Evolutionary conservation across 2,797 vertebrate genomes (phyloP), one percentile per base, ranked within the genome.

Genomic region (Pelobates cultripes): DNA sequence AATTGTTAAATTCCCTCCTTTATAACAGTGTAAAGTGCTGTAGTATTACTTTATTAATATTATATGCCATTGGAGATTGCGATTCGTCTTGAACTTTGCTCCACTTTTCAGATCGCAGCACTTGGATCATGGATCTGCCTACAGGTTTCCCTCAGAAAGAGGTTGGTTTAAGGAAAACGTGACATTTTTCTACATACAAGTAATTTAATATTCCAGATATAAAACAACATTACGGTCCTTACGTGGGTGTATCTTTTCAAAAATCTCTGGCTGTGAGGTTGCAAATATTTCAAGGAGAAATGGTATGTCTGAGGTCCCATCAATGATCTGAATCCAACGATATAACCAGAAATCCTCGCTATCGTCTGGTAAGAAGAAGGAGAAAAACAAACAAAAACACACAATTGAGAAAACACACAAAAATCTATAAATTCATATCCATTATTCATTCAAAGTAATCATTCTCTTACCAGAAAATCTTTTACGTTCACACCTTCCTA

Each of bases 261-360:
- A 98, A 87, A 97, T 90, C 81, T 97, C 95, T 15, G 96, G 95
- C 85, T 97, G 96, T 71, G 97, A 99, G 66, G 95, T 95, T 72
- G 96, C 95, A 91, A 96, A 99, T 73, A 99, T 88, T 91, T 99
- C 94, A 88, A 99, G 85, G 79, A 98, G 92, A 84, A 98, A 97
- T 1, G 96, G 96, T 0, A 89, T 87, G 0, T 94, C 86, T 13
- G 95, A 95, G 7, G 96, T 96, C 44, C 95, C 95, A 10, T 99
- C 97, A 77, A 95, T 85, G 9, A 93, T 92, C 43, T 97, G 96
- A 68, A 95, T 93, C 97, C 97, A 99, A 51, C 96, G 96, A 88
- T 96, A 95, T 0, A 93, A 92, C 96, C 95, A 98, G 90, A 94
- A 97, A 84, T 97, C 96, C 87, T 97, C 96, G 80, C 87, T 28